Conservation (phyloP, 2,888 invertebrate genomes). For the Drosophila meridionalis region DNA sequence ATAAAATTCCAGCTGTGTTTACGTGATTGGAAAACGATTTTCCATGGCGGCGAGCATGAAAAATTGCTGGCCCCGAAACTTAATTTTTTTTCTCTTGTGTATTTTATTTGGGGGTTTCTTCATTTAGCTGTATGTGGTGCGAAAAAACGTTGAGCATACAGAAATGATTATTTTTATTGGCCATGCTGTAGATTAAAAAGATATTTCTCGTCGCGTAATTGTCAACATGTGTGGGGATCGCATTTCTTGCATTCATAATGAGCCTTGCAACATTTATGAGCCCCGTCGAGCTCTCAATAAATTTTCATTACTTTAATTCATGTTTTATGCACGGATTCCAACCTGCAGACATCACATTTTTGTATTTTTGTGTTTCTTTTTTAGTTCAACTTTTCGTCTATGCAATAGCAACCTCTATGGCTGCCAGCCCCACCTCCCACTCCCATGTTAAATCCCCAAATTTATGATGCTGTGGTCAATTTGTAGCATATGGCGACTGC, state of each 20-base stretch:
- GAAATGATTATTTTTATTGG: constrained; percentile 65
- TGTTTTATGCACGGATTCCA: constrained; percentile 60
- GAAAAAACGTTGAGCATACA: constrained; percentile 40
- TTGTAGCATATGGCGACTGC: constrained; percentile 70
- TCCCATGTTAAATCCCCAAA: constrained; percentile 73
- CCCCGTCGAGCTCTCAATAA: constrained; percentile 60
- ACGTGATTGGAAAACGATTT: constrained; percentile 80
- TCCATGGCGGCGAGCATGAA: constrained; percentile 71
- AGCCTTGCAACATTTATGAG: constrained; percentile 61
- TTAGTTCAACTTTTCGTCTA: constrained; percentile 15
- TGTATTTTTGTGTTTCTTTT: constrained; percentile 5
- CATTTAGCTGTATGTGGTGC: constrained; percentile 19
- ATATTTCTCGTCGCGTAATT: constrained; percentile 49
- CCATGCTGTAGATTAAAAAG: constrained; percentile 55
- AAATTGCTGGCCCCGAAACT: constrained; percentile 51
- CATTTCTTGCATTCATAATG: constrained; percentile 57
- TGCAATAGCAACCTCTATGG: constrained; percentile 15
- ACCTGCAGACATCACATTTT: constrained; percentile 34
- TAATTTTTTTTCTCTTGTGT: constrained; percentile 23
- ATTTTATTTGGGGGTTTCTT: constrained; percentile 25
- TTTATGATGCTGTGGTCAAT: constrained; percentile 78
- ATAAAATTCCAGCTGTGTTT: constrained; percentile 81
- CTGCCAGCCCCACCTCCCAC: constrained; percentile 3
- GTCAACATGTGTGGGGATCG: constrained; percentile 44
- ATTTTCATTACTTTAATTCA: constrained; percentile 77